A percentile compares a stretch with the other conserved stretches of the same genome.
Conservation (phyloP, 2,888 invertebrate species). For the Phoenoteleia sp. region DNA sequence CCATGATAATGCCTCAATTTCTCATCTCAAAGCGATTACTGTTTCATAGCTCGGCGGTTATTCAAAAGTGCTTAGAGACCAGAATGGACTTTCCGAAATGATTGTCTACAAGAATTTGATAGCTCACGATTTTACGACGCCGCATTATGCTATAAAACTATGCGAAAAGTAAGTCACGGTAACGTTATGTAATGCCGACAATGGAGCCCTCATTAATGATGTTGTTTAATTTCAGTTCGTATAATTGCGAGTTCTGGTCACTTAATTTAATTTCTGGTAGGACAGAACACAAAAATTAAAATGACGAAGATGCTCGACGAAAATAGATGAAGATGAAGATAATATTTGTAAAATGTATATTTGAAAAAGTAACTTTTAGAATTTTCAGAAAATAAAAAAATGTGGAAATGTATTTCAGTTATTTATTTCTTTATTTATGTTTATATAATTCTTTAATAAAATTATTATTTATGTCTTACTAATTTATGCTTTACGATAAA, state of each 20-base stretch:
- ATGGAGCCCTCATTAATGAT: constrained; percentile 44
- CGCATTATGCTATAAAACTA: constrained; percentile 53
- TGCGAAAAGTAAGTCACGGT: constrained; percentile 58
- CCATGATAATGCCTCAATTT: constrained; percentile 70
- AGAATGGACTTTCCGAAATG: constrained; percentile 56
- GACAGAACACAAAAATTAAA: too few relatives aligned
- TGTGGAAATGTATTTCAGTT: too few relatives aligned
- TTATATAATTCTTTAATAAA: too few relatives aligned
- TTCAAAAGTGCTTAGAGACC: constrained; percentile 48
- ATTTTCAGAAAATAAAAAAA: too few relatives aligned
- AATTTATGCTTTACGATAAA: too few relatives aligned
- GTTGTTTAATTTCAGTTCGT: constrained; percentile 9
- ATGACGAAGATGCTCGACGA: too few relatives aligned
- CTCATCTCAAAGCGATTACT: constrained; percentile 63
- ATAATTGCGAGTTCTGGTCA: too few relatives aligned
- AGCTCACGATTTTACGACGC: constrained; percentile 64
- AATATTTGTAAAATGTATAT: too few relatives aligned
- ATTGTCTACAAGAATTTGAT: constrained; percentile 65
- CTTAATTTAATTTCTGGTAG: background rate
- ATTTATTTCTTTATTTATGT: too few relatives aligned
- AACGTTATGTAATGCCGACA: constrained; percentile 59
- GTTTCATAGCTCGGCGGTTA: constrained; percentile 63
- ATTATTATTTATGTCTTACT: too few relatives aligned
- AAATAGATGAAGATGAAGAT: too few relatives aligned
- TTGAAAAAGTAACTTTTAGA: too few relatives aligned